These are phyloP conservation scores for Lutraria rhynchaena DNA, from an alignment of 1,140 invertebrate species.

Conservation along the genomic window DNA sequence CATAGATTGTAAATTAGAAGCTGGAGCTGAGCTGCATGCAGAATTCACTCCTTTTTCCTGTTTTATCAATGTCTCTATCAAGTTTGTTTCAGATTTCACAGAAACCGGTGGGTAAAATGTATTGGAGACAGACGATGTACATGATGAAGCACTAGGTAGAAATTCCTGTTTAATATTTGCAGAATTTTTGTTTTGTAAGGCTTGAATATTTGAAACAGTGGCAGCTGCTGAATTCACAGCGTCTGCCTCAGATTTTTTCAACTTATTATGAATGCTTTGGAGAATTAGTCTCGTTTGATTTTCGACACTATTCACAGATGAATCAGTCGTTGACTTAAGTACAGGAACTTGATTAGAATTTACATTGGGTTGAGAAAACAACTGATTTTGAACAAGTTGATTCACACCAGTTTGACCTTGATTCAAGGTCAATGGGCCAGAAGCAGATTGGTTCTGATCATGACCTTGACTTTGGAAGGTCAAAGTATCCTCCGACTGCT, in stretches of 20 bases:
- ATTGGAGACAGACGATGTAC: neutral
- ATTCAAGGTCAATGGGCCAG: neutral
- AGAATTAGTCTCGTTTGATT: constrained; percentile 32
- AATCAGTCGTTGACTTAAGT: neutral
- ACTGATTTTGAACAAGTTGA: neutral
- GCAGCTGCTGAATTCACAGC: constrained; percentile 15
- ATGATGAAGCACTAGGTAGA: neutral
- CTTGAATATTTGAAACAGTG: constrained; percentile 22
- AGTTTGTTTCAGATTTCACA: constrained; percentile 27
- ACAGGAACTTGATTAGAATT: neutral
- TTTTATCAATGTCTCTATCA: constrained; percentile 40
- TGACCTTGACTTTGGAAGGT: constrained; percentile 15
- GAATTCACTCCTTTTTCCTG: constrained; percentile 13
- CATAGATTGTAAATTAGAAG: constrained; percentile 18
- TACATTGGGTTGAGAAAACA: neutral
- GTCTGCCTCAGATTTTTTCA: constrained; percentile 36
- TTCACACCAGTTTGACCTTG: constrained; percentile 1
- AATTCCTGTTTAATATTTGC: constrained; percentile 39
- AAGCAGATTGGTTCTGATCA: neutral
- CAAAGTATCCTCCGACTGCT: no score
- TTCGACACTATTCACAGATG: constrained; percentile 31
- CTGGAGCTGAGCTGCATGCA: neutral
- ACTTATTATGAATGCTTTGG: constrained; percentile 38
- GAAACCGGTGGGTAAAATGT: neutral
- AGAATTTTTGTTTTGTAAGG: constrained; percentile 2